Base-by-base conservation (phyloP, 2,113 vertebrate genomes). In the Paratilapia polleni region DNA sequence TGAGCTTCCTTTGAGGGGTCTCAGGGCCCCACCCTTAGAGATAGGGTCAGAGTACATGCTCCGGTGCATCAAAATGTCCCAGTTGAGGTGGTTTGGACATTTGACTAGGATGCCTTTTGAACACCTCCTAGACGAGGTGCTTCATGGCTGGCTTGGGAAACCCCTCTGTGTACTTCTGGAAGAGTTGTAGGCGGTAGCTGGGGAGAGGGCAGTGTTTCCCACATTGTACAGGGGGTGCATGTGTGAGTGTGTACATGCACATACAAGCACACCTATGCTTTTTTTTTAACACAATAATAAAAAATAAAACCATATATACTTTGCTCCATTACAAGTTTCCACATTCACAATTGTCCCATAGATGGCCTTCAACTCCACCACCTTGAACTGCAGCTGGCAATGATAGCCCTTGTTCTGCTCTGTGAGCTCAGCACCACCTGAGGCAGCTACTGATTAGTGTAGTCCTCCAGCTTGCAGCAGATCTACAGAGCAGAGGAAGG, bases 1-100 rank as follows among this genome's bases (percentile, higher is more conserved):
- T n/a, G n/a, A n/a, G n/a, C n/a, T n/a, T n/a, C n/a, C n/a, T n/a
- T n/a, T n/a, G n/a, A n/a, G n/a, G n/a, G n/a, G n/a, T n/a, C n/a
- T n/a, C n/a, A n/a, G n/a, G 34, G 34, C 4, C 34, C 6, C 34
- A 34, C 34, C 34, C 34, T 4, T 6, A 34, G 34, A 34, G 34
- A 34, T 34, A 6, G 34, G 0, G 47, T 68, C 7, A 0, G 2
- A 41, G 0, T 15, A 15, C 0, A 68, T 26, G 41, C 13, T 68
- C 8, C 22, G 47, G 26, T 68, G 26, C 0, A 1, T 26, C 49
- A 19, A 28, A 49, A 12, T 8, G 41, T 47, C 8, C 9, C 3
- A 68, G 47, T 17, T 47, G 41, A 68, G 64, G 64, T 28, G 22
- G 22, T 28, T 68, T 68, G 64, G 47, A 22, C 15, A 19, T 49